Conservation (phyloP, 2,113 vertebrate genomes). For the Myodes glareolus region DNA sequence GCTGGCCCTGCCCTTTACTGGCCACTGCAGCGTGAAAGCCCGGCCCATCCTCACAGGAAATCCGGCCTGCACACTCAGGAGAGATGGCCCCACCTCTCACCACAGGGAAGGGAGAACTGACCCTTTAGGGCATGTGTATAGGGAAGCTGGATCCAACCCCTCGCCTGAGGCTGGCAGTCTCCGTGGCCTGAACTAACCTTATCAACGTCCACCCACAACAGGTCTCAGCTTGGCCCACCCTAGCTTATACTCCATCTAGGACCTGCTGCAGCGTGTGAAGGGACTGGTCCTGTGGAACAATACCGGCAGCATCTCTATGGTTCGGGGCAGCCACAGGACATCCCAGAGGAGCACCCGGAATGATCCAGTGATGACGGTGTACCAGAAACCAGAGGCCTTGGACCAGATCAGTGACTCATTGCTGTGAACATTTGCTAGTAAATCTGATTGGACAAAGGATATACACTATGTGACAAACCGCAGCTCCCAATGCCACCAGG, state of each 20-base stretch:
- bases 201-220: neutral
- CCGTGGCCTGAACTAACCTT: neutral
- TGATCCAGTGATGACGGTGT: neutral
- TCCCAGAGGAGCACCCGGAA: neutral
- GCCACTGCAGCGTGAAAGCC: too few species aligned
- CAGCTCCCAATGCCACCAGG: neutral
- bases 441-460: neutral
- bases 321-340: neutral
- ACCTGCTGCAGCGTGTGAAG: neutral
- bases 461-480: neutral
- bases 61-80: too few species aligned
- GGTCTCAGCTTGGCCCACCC: neutral
- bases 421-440: neutral
- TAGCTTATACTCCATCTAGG: neutral
- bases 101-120: neutral
- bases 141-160: neutral
- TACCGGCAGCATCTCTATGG: neutral
- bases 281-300: neutral
- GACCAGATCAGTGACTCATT: neutral
- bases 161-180: neutral
- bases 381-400: neutral
- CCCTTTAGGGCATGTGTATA: neutral
- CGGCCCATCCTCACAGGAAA: too few species aligned
- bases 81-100: neutral
- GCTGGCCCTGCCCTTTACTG: neutral